phyloP scores from a whole-genome alignment of 2,797 vertebrate species.

The Sebastes minor region DNA sequence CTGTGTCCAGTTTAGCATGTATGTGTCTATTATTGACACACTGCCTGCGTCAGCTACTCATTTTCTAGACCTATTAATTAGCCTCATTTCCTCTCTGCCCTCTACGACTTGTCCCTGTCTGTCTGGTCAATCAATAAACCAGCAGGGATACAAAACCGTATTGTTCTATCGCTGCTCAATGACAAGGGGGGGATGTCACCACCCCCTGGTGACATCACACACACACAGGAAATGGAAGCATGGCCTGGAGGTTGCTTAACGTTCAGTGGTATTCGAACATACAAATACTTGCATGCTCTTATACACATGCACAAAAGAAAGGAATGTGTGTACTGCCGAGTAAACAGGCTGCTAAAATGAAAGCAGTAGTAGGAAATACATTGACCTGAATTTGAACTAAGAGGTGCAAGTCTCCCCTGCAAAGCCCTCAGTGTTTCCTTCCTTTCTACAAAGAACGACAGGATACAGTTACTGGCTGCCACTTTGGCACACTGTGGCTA shows the following conservation, averaged over 20 bases:
- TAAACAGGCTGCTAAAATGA: slow-evolving; percentile 35
- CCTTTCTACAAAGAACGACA: slow-evolving; percentile 9
- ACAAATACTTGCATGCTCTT: slow-evolving; percentile 13
- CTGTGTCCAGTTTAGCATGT: not conserved
- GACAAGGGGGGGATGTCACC: slow-evolving; percentile 45
- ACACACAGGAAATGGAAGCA: slow-evolving; percentile 41
- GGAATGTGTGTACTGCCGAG: not conserved
- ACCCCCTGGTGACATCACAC: slow-evolving; percentile 46
- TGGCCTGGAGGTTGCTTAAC: slow-evolving; percentile 35
- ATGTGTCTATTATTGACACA: slow-evolving; percentile 10
- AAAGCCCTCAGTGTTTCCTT: slow-evolving; percentile 37
- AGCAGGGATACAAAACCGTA: slow-evolving; percentile 17
- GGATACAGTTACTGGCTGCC: slow-evolving; percentile 1
- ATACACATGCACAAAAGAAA: not conserved
- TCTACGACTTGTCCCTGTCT: slow-evolving; percentile 1
- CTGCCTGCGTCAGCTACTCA: not conserved
- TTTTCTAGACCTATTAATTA: slow-evolving; percentile 57
- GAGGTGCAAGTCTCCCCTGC: not conserved
- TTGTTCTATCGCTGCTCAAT: slow-evolving; percentile 8
- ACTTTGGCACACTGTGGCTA: not conserved
- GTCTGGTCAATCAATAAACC: slow-evolving; percentile 57
- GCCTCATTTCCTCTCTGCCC: slow-evolving; percentile 55
- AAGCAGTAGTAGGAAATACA: slow-evolving; percentile 37
- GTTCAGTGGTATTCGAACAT: not conserved
- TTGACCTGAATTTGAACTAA: slow-evolving; percentile 41